Conservation (phyloP, 2,888 invertebrate species). For the Microlaimidae sp. region DNA sequence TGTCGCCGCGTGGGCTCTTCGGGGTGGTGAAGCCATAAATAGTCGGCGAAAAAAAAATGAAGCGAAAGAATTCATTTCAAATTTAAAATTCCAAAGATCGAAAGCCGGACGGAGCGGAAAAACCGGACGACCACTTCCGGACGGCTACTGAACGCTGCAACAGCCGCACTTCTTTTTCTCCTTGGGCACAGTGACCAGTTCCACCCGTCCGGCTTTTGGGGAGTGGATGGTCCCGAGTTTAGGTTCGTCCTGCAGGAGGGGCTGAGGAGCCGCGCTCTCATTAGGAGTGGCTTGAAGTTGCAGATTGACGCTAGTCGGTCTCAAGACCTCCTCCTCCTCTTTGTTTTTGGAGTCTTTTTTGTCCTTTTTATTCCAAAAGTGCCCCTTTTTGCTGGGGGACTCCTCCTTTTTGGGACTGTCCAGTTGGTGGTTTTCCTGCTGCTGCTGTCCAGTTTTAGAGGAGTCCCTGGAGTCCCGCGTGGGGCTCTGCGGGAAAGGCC, state of each 20-base stretch:
- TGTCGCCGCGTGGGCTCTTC: too few relatives aligned
- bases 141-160: constrained; percentile 10
- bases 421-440: too few relatives aligned
- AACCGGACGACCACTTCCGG: too few relatives aligned
- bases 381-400: background rate
- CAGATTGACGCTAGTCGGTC: background rate
- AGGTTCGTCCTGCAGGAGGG: background rate
- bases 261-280: background rate
- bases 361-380: background rate
- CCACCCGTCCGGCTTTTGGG: constrained; percentile 17
- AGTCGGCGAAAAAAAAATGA: too few relatives aligned
- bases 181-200: constrained; percentile 20
- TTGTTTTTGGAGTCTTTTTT: background rate
- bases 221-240: background rate
- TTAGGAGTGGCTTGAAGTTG: background rate
- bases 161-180: constrained; percentile 21
- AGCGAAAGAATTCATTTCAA: too few relatives aligned
- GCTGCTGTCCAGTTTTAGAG: background rate
- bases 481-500: constrained; percentile 22
- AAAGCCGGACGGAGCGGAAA: too few relatives aligned
- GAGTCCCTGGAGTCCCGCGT: background rate
- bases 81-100: too few relatives aligned
- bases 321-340: background rate
- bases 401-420: background rate
- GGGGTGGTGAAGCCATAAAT: too few relatives aligned